Evolutionary conservation across 2,797 vertebrate genomes (phyloP).

Genomic region (Chaunax sp.): DNA sequence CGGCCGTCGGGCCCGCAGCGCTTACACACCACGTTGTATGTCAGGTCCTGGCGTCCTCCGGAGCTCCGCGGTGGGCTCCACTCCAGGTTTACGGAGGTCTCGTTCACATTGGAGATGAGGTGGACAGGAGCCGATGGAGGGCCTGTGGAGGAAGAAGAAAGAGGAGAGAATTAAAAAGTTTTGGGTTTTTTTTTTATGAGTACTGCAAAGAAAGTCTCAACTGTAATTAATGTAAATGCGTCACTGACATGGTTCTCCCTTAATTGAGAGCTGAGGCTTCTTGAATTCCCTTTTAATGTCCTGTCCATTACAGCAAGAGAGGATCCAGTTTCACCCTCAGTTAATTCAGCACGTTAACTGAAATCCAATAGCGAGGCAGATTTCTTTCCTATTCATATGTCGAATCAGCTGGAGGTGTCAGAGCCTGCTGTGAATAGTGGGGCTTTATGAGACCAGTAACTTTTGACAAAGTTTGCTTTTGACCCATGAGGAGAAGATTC

Average conservation of each 20-base stretch:
- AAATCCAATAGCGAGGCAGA: conserved; percentile 68
- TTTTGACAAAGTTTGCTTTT: conserved; percentile 66
- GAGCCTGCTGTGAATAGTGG: conserved; percentile 44
- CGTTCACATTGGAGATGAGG: conserved; percentile 97
- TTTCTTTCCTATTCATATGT: conserved; percentile 62
- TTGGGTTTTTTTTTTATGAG: not conserved
- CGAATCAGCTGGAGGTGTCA: conserved; percentile 53
- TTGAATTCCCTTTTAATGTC: conserved; percentile 70
- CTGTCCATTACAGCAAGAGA: conserved; percentile 54
- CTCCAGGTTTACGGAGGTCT: conserved; percentile 97
- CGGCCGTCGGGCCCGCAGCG: conserved; percentile 88
- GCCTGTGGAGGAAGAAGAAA: conserved; percentile 72
- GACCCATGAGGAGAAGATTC: conserved; percentile 32
- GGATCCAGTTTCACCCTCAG: conserved; percentile 66
- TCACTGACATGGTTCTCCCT: conserved; percentile 59
- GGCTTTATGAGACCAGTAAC: conserved; percentile 55
- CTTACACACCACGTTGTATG: conserved; percentile 95
- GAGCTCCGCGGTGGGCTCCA: conserved; percentile 92
- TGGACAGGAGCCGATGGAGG: conserved; percentile 93
- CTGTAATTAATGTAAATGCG: conserved; percentile 27
- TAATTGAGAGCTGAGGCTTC: conserved; percentile 51
- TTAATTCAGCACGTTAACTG: conserved; percentile 69
- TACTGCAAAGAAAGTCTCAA: not conserved
- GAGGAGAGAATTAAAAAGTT: conserved; percentile 4
- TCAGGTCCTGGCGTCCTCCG: conserved; percentile 93